These are phyloP conservation scores for Cochlearius cochlearius DNA, from an alignment of 2,113 vertebrate species.

Conservation along the genomic window DNA sequence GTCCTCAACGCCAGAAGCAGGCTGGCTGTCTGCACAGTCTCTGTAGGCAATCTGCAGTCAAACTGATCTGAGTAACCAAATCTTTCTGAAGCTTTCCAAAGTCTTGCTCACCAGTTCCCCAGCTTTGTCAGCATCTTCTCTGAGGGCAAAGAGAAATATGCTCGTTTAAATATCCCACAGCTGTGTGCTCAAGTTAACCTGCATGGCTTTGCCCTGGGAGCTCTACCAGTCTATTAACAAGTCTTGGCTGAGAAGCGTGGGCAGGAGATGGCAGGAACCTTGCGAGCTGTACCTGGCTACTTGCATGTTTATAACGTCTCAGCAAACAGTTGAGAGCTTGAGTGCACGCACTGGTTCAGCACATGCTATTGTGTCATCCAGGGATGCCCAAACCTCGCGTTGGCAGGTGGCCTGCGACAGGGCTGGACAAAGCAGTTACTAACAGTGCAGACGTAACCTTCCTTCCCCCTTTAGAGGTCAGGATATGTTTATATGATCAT, in stretches of 20 bases:
- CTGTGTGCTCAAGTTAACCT: background rate
- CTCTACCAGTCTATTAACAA: background rate
- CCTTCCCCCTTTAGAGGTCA: background rate
- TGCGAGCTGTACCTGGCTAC: rapidly evolving
- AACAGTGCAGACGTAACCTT: background rate
- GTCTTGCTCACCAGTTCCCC: background rate
- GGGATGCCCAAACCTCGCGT: rapidly evolving
- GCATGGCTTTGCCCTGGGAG: background rate
- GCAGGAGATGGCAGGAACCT: background rate
- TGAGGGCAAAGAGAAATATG: background rate
- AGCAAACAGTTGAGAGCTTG: background rate
- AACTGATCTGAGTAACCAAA: background rate
- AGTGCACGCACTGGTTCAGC: background rate
- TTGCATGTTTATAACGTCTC: rapidly evolving
- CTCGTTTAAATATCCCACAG: background rate
- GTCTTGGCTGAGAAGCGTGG: rapidly evolving
- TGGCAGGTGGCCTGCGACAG: too few species aligned
- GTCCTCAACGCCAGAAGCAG: background rate
- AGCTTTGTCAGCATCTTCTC: background rate
- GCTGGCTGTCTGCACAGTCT: background rate
- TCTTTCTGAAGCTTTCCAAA: background rate
- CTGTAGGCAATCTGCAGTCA: background rate
- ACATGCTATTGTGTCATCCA: rapidly evolving
- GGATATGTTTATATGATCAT: background rate
- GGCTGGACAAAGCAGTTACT: rapidly evolving